These are phyloP conservation scores for Chiloscyllium plagiosum DNA, from an alignment of 2,113 vertebrate species.

Conservation along the genomic window DNA sequence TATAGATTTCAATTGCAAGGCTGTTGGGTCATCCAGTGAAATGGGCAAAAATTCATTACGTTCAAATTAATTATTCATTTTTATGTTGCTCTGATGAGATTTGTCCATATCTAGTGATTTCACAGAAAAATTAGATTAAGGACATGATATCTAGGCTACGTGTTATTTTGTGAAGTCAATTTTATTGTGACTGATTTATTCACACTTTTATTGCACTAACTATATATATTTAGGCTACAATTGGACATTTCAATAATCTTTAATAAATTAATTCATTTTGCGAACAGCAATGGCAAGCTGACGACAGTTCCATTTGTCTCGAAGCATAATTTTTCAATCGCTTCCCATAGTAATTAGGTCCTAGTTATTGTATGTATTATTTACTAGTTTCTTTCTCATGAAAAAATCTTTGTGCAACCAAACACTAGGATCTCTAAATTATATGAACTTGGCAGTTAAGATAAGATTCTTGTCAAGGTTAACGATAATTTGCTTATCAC, in stretches of 20 bases:
- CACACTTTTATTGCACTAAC: neutral
- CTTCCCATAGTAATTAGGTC: neutral
- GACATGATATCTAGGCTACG: too few species aligned
- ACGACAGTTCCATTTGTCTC: neutral
- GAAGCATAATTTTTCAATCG: neutral
- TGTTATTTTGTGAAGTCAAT: neutral
- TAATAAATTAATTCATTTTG: neutral
- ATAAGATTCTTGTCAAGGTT: neutral
- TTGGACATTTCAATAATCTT: neutral
- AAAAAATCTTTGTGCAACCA: neutral
- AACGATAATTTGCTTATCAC: neutral
- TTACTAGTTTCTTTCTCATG: neutral
- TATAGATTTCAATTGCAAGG: neutral
- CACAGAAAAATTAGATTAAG: neutral
- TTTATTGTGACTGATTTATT: neutral
- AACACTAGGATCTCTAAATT: neutral
- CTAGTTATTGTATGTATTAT: neutral
- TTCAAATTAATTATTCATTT: neutral
- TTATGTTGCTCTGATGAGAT: neutral
- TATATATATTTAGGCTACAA: neutral
- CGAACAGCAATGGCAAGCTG: neutral
- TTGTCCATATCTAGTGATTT: neutral
- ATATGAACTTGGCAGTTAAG: neutral
- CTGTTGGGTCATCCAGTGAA: neutral
- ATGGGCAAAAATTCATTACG: neutral